Evolutionary conservation across 2,797 vertebrate species (phyloP), one percentile per base, ranked within the genome.

Genomic region (Scolopax bukidnonensis): DNA sequence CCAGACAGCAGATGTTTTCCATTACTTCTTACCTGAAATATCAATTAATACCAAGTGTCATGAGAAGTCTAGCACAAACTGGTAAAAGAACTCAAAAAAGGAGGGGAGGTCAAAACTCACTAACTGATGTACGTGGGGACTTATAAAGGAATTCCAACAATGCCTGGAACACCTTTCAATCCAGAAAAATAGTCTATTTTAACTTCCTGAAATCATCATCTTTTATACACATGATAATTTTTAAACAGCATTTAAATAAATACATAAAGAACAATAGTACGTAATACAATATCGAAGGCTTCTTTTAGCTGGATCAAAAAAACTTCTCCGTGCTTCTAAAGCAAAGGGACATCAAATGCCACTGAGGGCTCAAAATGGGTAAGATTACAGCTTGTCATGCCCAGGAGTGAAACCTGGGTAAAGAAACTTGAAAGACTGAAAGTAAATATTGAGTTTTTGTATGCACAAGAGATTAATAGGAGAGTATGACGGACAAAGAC

Each of bases 131-230:
- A 70, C 8, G 18, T 23, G 74, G 28, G 57, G 84, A 71, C 60
- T 94, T 68, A 81, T 0, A 74, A 64, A 91, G 74, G 92, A 93
- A 97, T 93, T 95, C 75, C 86, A 94, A 18, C 80, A 92, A 92
- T 91, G 87, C 69, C 64, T 69, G 79, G 57, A 92, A 82, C 48
- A 71, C 71, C 59, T 77, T 87, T 90, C 74, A 87, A 78, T 75
- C 33, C 80, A 76, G 65, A 90, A 77, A 81, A 85, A 81, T 36
- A 47, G 32, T 80, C 12, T 24, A 25, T 74, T 74, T 83, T 43
- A 67, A 50, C 45, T 60, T 54, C 32, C 53, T 63, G 45, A 74
- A 56, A 84, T 48, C 73, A 61, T 70, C 53, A 30, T 78, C 76
- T 90, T 87, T 65, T 81, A 53, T 21, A 75, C 12, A 61, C 32